phyloP scores from a whole-genome alignment of 1,140 invertebrate genomes.

The Formica selysi region DNA sequence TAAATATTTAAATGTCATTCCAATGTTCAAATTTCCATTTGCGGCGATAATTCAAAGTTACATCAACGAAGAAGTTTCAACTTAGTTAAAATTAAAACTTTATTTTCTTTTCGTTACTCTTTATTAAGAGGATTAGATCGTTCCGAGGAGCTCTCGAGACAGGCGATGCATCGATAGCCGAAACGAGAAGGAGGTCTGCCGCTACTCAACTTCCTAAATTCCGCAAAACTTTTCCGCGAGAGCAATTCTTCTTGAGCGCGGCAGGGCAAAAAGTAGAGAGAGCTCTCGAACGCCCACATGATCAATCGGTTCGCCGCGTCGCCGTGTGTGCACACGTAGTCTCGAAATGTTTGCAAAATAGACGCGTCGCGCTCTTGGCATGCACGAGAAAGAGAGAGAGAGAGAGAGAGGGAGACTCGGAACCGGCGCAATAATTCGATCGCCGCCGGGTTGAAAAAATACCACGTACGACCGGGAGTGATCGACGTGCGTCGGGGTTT shows the following conservation, averaged over 20 bases:
- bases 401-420: not conserved
- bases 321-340: slow-evolving; percentile 47
- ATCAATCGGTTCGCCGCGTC: slow-evolving; percentile 49
- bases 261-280: slow-evolving; percentile 35
- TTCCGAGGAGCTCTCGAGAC: slow-evolving; percentile 28
- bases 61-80: not conserved
- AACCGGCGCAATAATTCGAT: slow-evolving; percentile 67
- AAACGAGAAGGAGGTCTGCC: slow-evolving; percentile 29
- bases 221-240: slow-evolving; percentile 45
- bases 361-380: slow-evolving; percentile 24
- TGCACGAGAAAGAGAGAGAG: not conserved
- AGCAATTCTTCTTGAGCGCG: slow-evolving; percentile 58
- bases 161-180: slow-evolving; percentile 52
- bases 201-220: slow-evolving; percentile 56
- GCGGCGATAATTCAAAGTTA: slow-evolving; percentile 24
- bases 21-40: slow-evolving; percentile 16
- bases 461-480: slow-evolving; percentile 45
- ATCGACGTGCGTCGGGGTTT: slow-evolving; percentile 39
- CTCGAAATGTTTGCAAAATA: slow-evolving; percentile 57
- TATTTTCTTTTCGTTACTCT: slow-evolving; percentile 51
- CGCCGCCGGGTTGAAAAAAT: slow-evolving; percentile 65
- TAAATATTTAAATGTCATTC: too few relatives aligned
- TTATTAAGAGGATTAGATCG: slow-evolving; percentile 58
- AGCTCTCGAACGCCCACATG: slow-evolving; percentile 26
- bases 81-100: slow-evolving; percentile 33